Base-by-base conservation (phyloP, 64 coral and sea anemone species). In the Stichodactyla helianthus region DNA sequence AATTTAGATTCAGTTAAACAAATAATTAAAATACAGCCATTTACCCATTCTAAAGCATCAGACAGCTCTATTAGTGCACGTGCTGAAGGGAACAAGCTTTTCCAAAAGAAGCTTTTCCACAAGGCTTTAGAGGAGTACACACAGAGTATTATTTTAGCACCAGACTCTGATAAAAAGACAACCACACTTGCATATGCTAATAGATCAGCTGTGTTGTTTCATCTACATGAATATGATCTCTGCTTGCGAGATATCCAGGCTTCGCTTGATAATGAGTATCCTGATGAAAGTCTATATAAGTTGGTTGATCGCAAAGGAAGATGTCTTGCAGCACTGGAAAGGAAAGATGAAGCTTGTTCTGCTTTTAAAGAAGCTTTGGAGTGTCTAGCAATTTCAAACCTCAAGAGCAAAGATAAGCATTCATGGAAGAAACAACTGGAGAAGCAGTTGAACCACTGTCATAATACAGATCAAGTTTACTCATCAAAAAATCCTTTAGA, bases 181-280 rank as follows among this genome's bases (percentile, higher is more conserved):
- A 68, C 91, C 16, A 76, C 95, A 23, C 84, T 98, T 82, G 95
- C 92, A 50, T 84, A 91, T 86, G 95, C 95, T 31, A 98, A 98
- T 51, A 94, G 92, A 59, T 98, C 95, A 71, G 95, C 95, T 31
- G 92, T 91, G 6, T 86, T 92, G 20, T 94, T 88, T 54, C 61
- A 94, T 51, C 55, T 98, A 18, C 74, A 89, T 22, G 54, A 94
- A 20, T 90, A 90, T 81, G 53, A 1, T 19, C 61, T 71, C 0
- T 98, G 92, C 60, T 71, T 98, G 51, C 59, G 85, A 64, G 89
- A 91, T 77, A 94, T 98, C 60, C 56, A 94, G 44, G 83, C 79
- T 65, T 86, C 95, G 10, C 63, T 94, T 17, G 62, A 53, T 12
- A 52, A 68, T 80, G 82, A 56, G 10, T 98, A 98, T 35, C 97